A percentile compares a stretch with the other conserved stretches of the same genome.
Evolutionary conservation across 2,888 invertebrate genomes (phyloP).

Genomic region (Drosophila quinaria): DNA sequence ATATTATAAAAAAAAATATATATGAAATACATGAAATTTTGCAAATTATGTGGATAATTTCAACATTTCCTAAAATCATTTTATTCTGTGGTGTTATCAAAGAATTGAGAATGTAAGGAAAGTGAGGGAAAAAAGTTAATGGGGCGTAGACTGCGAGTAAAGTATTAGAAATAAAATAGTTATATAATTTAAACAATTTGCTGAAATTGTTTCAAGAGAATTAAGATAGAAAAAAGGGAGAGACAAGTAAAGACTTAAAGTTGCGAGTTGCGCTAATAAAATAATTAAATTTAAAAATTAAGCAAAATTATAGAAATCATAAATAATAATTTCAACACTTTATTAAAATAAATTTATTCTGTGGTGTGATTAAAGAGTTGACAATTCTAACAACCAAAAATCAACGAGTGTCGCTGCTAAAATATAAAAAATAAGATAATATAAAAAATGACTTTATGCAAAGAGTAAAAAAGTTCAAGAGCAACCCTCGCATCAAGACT

Average conservation of each 20-base stretch:
- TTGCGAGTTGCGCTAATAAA: too few species aligned
- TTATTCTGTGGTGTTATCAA: neutral
- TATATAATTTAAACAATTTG: neutral
- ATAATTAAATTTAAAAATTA: neutral
- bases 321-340: neutral
- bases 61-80: neutral
- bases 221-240: too few species aligned
- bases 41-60: slow-evolving; percentile 5
- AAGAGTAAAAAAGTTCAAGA: neutral
- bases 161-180: neutral
- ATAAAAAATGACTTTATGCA: neutral
- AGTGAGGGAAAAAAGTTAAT: neutral
- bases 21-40: slow-evolving; percentile 1
- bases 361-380: neutral
- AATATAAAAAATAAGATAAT: neutral
- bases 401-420: neutral
- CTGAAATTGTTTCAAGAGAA: too few species aligned
- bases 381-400: neutral
- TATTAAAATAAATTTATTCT: neutral
- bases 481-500: slow-evolving; percentile 23
- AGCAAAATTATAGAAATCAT: neutral
- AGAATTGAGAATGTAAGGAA: neutral
- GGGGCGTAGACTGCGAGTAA: too few species aligned
- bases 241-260: too few species aligned
- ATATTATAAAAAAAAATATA: neutral